These are phyloP conservation scores for Colostygia pectinataria DNA, from an alignment of 2,888 invertebrate species.

Conservation along the genomic window DNA sequence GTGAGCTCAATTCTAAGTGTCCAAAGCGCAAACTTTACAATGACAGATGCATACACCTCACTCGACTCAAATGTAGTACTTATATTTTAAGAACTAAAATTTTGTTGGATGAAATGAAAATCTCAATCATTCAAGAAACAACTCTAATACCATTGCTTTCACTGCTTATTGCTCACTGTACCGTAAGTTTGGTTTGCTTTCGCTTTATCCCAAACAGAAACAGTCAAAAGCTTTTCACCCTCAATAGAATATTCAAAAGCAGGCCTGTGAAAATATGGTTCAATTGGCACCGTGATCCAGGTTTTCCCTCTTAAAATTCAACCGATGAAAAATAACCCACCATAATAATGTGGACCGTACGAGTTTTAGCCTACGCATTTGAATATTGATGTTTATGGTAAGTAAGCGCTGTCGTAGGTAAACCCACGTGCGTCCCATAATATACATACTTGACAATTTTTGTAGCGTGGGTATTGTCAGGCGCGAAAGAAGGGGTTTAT, in stretches of 20 bases:
- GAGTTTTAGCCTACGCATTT: conserved; percentile 70
- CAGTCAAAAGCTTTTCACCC: conserved; percentile 60
- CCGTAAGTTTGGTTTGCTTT: conserved; percentile 47
- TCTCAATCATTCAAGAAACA: too few species aligned
- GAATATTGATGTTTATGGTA: conserved; percentile 78
- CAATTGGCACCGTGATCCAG: conserved; percentile 68
- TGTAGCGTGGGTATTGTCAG: too few species aligned
- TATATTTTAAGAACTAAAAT: too few species aligned
- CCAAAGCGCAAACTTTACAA: too few species aligned
- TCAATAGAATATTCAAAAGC: conserved; percentile 76
- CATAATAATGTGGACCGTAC: conserved; percentile 74
- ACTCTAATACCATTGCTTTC: neutral
- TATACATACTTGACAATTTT: neutral
- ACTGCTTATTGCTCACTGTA: conserved; percentile 40
- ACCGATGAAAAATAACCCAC: conserved; percentile 73
- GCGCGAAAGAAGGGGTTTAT: too few species aligned
- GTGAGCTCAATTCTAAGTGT: too few species aligned
- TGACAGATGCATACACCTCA: too few species aligned
- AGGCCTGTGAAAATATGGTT: conserved; percentile 70
- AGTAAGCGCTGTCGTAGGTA: conserved; percentile 8
- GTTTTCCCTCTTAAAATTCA: conserved; percentile 75
- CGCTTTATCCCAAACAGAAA: conserved; percentile 52
- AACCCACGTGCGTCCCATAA: neutral
- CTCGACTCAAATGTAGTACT: too few species aligned
- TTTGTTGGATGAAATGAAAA: too few species aligned